phyloP scores from a whole-genome alignment of 2,888 invertebrate genomes.

The Ceramica pisi region DNA sequence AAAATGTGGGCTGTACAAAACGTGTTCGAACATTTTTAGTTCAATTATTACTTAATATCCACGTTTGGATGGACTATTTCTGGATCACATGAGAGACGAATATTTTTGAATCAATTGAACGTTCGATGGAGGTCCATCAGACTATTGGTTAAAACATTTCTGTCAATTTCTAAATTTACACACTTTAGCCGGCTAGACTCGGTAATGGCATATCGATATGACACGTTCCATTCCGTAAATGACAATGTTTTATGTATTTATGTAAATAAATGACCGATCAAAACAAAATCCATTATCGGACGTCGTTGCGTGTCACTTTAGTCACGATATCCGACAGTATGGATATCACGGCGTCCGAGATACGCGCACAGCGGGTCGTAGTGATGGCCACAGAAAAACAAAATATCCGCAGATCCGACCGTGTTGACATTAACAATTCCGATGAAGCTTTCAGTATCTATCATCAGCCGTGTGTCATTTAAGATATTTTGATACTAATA shows the following conservation, averaged over 20 bases:
- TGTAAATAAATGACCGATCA: conserved; percentile 69
- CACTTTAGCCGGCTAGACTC: conserved; percentile 46
- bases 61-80: conserved; percentile 17
- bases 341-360: conserved; percentile 24
- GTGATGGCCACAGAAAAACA: conserved; percentile 45
- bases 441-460: conserved; percentile 67
- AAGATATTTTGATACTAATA: conserved; percentile 66
- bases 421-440: conserved; percentile 81
- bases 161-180: conserved; percentile 54
- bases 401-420: conserved; percentile 69
- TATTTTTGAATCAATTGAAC: conserved; percentile 29
- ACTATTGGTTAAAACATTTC: conserved; percentile 46
- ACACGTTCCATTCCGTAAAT: conserved; percentile 46
- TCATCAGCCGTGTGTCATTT: conserved; percentile 50
- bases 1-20: conserved; percentile 13
- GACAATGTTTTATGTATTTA: conserved; percentile 68
- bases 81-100: conserved; percentile 6
- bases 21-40: conserved; percentile 2
- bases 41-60: conserved; percentile 21
- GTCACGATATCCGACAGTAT: conserved; percentile 40
- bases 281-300: conserved; percentile 74
- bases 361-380: conserved; percentile 17
- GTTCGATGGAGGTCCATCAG: conserved; percentile 25
- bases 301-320: conserved; percentile 68
- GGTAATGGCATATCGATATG: conserved; percentile 40